A percentile compares a stretch with the other conserved stretches of the same genome.
Evolutionary conservation across 2,113 vertebrate species (phyloP).

Genomic region (Agelaius phoeniceus): DNA sequence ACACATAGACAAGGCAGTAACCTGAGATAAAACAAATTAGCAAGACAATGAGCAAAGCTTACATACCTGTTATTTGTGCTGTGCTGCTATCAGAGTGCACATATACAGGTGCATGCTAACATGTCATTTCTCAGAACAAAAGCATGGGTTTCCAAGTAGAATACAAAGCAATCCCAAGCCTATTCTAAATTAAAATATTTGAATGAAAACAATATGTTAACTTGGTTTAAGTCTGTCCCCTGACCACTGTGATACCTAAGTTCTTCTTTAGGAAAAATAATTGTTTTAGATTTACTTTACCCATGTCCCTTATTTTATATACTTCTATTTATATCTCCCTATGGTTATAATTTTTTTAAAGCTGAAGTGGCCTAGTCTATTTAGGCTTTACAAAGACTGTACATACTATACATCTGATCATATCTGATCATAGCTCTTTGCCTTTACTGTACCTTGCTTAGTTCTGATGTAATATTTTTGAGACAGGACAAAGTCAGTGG

Average conservation of each 20-base stretch:
- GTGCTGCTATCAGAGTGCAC: neutral
- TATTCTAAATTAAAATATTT: neutral
- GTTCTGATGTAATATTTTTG: neutral
- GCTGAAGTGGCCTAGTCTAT: neutral
- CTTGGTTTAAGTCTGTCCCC: neutral
- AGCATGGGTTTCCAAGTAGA: accelerated
- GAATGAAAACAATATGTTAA: neutral
- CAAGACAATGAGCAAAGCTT: neutral
- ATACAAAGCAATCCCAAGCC: neutral
- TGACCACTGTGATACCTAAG: neutral
- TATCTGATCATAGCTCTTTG: neutral
- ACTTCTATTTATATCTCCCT: neutral
- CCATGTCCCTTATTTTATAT: neutral
- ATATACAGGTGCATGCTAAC: neutral
- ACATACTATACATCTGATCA: neutral
- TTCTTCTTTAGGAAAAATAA: neutral
- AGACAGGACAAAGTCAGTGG: neutral
- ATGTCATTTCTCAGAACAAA: neutral
- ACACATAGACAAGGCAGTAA: neutral
- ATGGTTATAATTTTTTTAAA: neutral
- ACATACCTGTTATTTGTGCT: neutral
- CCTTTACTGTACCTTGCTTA: neutral
- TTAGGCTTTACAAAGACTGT: neutral
- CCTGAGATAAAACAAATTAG: neutral
- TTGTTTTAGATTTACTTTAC: neutral